phyloP scores from a whole-genome alignment of 1,140 invertebrate genomes.

The Polyergus mexicanus region DNA sequence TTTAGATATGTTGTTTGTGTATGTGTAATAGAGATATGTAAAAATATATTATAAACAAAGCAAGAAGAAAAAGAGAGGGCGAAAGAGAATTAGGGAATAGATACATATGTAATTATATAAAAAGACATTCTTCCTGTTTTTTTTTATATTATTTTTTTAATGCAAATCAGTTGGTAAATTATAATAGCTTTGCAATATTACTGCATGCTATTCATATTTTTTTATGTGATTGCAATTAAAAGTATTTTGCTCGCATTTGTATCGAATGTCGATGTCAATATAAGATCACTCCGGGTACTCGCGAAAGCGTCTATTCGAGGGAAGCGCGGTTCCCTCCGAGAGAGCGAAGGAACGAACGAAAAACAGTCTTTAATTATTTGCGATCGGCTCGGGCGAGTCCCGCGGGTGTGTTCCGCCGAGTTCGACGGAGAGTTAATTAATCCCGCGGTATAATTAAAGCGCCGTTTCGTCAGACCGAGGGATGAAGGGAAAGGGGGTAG shows the following conservation, averaged over 20 bases:
- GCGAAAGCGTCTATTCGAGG: conserved; percentile 11
- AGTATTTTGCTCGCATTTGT: neutral
- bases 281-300: conserved; percentile 30
- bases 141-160: neutral
- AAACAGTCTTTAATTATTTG: conserved; percentile 72
- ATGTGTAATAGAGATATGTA: too few relatives aligned
- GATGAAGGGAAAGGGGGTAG: neutral
- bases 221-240: neutral
- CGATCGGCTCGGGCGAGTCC: conserved; percentile 52
- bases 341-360: conserved; percentile 40
- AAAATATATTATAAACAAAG: too few relatives aligned
- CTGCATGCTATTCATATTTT: too few relatives aligned
- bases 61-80: neutral
- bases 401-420: conserved; percentile 65
- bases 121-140: neutral
- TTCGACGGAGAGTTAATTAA: conserved; percentile 83
- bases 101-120: neutral
- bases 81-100: neutral
- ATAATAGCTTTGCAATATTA: neutral
- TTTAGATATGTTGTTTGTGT: neutral
- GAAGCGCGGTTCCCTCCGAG: conserved; percentile 30
- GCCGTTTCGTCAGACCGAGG: conserved; percentile 76
- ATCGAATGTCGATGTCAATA: conserved; percentile 7
- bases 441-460: conserved; percentile 84
- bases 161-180: conserved; percentile 1